phyloP scores from a whole-genome alignment of 30 jellyfish, hydroid and myxozoan genomes.

The Turritopsis rubra region DNA sequence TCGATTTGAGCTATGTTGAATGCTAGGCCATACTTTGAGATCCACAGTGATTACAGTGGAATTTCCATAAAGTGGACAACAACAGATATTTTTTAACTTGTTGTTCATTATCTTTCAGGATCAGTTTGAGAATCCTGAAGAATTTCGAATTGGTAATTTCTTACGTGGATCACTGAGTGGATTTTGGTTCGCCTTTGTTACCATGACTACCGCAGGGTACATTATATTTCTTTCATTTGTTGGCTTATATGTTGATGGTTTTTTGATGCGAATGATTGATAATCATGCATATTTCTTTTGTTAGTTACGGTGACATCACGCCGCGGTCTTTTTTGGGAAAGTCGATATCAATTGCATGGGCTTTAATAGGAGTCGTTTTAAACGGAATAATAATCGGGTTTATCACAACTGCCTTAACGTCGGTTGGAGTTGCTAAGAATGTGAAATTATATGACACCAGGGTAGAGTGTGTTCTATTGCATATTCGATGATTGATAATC shows the following conservation, averaged over 20 bases:
- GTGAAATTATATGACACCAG: conserved; percentile 48
- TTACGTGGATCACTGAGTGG: conserved; percentile 57
- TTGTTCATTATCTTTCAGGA: conserved; percentile 21
- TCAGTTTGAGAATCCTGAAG: conserved; percentile 61
- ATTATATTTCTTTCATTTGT: background rate
- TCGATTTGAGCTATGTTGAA: no score
- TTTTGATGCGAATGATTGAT: background rate
- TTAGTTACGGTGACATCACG: conserved; percentile 51
- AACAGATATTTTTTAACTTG: background rate
- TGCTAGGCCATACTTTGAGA: no score
- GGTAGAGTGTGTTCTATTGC: conserved; percentile 26
- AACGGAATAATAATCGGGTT: conserved; percentile 47
- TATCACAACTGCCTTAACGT: conserved; percentile 49
- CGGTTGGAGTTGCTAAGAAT: conserved; percentile 26
- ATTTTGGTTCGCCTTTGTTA: conserved; percentile 75
- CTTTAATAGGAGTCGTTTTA: conserved; percentile 40
- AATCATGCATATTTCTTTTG: background rate
- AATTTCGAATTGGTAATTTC: conserved; percentile 43
- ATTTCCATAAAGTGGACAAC: no score
- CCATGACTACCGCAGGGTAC: conserved; percentile 82
- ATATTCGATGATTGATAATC: no score
- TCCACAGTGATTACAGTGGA: no score
- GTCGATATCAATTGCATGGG: conserved; percentile 48
- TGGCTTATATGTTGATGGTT: background rate
- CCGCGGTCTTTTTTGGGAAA: conserved; percentile 42